Conservation (phyloP, 2,888 invertebrate species). For the Himalopsyche anomala region DNA sequence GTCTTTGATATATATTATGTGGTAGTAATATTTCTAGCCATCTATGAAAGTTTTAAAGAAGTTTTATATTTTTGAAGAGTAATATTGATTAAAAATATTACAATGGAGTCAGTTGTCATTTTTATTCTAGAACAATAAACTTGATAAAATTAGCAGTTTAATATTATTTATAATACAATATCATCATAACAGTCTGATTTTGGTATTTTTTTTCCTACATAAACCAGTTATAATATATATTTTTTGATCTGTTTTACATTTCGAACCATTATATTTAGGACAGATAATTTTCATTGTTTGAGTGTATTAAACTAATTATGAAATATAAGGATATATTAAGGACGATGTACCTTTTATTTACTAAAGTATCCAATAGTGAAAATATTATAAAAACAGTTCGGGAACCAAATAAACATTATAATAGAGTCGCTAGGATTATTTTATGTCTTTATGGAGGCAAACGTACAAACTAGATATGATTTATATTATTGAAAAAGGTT, state of each 20-base stretch:
- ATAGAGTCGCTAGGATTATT: neutral
- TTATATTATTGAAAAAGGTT: neutral
- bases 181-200: neutral
- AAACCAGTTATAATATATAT: slow-evolving; percentile 12
- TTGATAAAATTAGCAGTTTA: neutral
- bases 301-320: neutral
- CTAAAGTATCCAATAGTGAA: neutral
- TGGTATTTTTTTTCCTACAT: slow-evolving; percentile 15
- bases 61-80: neutral
- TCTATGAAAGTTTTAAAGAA: slow-evolving; percentile 7
- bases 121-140: neutral
- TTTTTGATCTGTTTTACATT: neutral
- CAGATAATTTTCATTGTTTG: slow-evolving; percentile 15
- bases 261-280: slow-evolving; percentile 11
- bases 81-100: neutral
- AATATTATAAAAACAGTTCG: neutral
- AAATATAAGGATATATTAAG: neutral
- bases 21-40: slow-evolving; percentile 12
- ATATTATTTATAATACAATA: neutral
- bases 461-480: neutral
- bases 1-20: neutral
- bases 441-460: neutral
- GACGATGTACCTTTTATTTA: neutral
- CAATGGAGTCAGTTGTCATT: neutral
- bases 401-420: neutral